Conservation (phyloP, 2,113 vertebrate species). For the Phylloscopus trochilus region DNA sequence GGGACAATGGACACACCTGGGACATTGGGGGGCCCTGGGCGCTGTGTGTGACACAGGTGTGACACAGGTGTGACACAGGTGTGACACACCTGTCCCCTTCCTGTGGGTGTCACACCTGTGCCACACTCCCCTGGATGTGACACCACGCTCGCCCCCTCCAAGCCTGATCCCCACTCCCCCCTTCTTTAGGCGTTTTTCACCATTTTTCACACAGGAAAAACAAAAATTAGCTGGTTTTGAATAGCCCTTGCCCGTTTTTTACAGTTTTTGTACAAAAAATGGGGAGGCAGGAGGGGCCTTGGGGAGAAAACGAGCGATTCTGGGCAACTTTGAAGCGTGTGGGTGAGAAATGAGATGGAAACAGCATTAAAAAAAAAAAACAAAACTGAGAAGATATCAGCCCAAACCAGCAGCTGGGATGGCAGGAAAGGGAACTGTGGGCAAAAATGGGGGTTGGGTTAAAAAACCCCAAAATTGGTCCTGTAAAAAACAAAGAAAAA, state of each 20-base stretch:
- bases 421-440: not conserved
- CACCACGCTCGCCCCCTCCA: not conserved
- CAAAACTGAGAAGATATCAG: not conserved
- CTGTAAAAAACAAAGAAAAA: not conserved
- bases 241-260: accelerated
- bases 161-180: not conserved
- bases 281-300: not conserved
- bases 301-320: accelerated
- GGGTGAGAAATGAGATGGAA: not conserved
- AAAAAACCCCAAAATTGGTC: not conserved
- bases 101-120: too few relatives aligned
- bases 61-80: not conserved
- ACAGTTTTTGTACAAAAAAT: accelerated
- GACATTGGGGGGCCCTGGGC: not conserved
- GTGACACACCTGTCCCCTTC: not conserved
- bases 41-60: not conserved
- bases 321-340: not conserved
- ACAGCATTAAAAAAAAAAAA: not conserved
- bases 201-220: not conserved
- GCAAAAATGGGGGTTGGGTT: not conserved
- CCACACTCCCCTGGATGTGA: not conserved
- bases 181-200: accelerated
- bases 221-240: too few relatives aligned
- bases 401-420: accelerated
- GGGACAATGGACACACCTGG: too few relatives aligned